Conservation (phyloP, 2,113 vertebrate genomes). For the Danionella cerebrum region DNA sequence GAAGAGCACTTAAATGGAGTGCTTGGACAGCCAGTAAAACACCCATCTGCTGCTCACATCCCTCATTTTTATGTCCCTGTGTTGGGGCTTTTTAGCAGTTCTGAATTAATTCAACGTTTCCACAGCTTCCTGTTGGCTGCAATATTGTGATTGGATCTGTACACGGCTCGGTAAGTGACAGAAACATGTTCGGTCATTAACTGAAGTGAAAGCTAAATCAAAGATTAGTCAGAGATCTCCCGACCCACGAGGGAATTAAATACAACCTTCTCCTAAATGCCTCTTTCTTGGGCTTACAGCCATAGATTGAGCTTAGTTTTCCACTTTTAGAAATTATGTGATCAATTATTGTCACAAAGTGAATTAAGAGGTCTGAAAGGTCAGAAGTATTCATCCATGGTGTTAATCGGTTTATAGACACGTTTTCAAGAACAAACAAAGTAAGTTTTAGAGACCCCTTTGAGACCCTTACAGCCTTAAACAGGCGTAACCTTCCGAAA, state of each 20-base stretch:
- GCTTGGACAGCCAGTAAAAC: constrained; percentile 59
- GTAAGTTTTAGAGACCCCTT: no score
- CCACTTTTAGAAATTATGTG: no score
- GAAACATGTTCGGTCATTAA: neutral
- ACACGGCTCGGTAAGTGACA: neutral
- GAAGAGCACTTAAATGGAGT: constrained; percentile 65
- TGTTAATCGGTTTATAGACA: no score
- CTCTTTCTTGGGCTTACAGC: no score
- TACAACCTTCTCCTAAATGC: no score
- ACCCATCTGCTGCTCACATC: constrained; percentile 56
- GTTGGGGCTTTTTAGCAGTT: constrained; percentile 22
- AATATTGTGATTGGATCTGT: neutral
- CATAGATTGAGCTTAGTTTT: no score
- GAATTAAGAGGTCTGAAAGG: no score
- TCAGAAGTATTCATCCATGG: no score
- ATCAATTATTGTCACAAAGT: no score
- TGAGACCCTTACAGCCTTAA: no score
- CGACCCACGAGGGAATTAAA: neutral
- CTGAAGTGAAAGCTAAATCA: constrained; percentile 27
- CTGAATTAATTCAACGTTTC: neutral
- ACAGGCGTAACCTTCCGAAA: no score
- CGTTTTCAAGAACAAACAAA: no score
- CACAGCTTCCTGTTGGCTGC: constrained; percentile 1
- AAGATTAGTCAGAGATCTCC: constrained; percentile 5
- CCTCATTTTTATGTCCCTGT: constrained; percentile 52